phyloP scores from a whole-genome alignment of 2,797 vertebrate species.

The Hydrophis major region DNA sequence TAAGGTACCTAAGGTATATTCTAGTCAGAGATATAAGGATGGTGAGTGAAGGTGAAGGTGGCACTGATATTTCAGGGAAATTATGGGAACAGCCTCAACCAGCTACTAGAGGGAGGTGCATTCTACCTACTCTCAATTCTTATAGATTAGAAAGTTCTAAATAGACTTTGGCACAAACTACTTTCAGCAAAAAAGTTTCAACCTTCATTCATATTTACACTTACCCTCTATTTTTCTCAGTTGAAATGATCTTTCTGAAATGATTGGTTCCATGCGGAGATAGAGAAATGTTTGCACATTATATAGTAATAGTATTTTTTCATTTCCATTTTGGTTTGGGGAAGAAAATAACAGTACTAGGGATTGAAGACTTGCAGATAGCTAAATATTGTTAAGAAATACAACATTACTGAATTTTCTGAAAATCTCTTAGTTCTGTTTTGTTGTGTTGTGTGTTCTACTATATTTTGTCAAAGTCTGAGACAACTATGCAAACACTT shows the following conservation, averaged over 20 bases:
- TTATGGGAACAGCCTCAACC: background rate
- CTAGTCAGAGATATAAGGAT: background rate
- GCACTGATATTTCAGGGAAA: background rate
- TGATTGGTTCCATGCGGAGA: conserved; percentile 77
- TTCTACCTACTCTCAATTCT: background rate
- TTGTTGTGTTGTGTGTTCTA: background rate
- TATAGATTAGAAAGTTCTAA: conserved; percentile 61
- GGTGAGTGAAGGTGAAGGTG: background rate
- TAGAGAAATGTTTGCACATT: conserved; percentile 71
- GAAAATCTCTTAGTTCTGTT: background rate
- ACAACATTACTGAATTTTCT: conserved; percentile 24
- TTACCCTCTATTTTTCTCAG: conserved; percentile 75
- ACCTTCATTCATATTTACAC: conserved; percentile 73
- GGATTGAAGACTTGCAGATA: conserved; percentile 8
- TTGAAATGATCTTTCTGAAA: conserved; percentile 75
- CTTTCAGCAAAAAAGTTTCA: conserved; percentile 69
- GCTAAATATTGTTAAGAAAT: background rate
- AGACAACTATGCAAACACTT: conserved; percentile 42
- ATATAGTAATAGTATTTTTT: conserved; percentile 52
- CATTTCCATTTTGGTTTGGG: conserved; percentile 26
- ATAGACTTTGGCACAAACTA: conserved; percentile 71
- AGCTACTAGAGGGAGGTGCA: background rate
- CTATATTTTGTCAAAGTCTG: conserved; percentile 36
- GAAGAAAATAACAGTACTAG: background rate
- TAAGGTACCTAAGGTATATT: background rate